Base-by-base conservation (phyloP, 2,113 vertebrate species). In the Paramisgurnus dabryanus region DNA sequence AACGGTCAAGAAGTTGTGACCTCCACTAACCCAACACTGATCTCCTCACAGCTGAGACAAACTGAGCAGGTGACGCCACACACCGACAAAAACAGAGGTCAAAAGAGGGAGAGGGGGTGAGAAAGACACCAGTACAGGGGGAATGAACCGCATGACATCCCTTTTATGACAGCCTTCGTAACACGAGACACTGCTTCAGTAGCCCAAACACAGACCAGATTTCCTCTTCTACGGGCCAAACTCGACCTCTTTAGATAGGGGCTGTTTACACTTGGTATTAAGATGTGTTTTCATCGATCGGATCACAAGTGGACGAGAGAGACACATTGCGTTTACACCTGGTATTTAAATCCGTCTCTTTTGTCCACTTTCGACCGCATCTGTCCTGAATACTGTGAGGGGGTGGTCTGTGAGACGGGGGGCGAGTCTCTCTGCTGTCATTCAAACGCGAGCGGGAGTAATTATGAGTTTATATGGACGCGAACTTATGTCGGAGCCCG, bases 11-110 rank as follows among this genome's bases (percentile, higher is more conserved):
- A 67, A 40, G 63, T 27, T 8, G 47, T 76, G 67, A 70, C 57
- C 45, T 64, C 64, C 13, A 49, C 17, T 11, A 60, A 63, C 67
- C 49, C 53, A 78, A 6, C 10, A 34, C 68, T 71, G 40, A 55
- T 57, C 61, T 27, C 34, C 69, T 68, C 27, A 45, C 81, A 83
- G 76, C 81, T 83, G 81, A 3, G 8, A 17, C 47, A 40, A 61
- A 53, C 2, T 22, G 53, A 79, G 76, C 76, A 74, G 64, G 53
- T 74, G 81, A 83, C 15, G 4, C 53, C 40, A 17, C 22, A 47
- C 13, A 0, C 1, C 55, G 57, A 34, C 10, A 13, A 57, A 40
- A n/a, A 41, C 43, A n/a, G 41, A 18, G 80, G 55, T 61, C 58
- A 53, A 11, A 17, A 9, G 50, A 77, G 73, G 55, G 17, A 15